Percentiles rank a stretch among this genome's conserved stretches.
phyloP scores from a whole-genome alignment of 2,888 invertebrate genomes.

The Dysmachus trigonus region DNA sequence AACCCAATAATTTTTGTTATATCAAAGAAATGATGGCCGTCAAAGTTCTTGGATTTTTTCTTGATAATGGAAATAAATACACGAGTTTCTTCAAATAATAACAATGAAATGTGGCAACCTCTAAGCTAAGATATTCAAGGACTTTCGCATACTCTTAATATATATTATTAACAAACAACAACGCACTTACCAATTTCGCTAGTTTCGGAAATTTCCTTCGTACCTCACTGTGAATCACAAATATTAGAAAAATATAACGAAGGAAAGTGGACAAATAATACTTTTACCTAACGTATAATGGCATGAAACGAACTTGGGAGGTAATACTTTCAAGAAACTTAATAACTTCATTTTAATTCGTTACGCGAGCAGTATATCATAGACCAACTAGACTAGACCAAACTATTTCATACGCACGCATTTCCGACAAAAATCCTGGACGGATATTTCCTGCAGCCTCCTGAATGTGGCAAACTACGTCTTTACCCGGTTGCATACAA shows the following conservation, averaged over 20 bases:
- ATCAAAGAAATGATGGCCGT: too few species aligned
- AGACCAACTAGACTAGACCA: too few species aligned
- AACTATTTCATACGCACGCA: too few species aligned
- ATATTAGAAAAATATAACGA: neutral
- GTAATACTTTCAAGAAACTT: neutral
- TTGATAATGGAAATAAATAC: too few species aligned
- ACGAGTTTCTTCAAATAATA: too few species aligned
- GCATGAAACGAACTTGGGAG: neutral
- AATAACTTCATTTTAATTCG: neutral
- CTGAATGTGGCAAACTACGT: too few species aligned
- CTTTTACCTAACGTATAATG: neutral
- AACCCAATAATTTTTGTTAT: too few species aligned
- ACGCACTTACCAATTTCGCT: slow-evolving; percentile 78
- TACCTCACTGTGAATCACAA: slow-evolving; percentile 76
- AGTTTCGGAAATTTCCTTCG: slow-evolving; percentile 90
- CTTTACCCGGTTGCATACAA: too few species aligned
- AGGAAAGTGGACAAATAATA: neutral
- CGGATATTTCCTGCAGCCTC: too few species aligned
- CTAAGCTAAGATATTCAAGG: neutral
- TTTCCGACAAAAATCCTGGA: too few species aligned
- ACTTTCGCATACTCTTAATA: neutral
- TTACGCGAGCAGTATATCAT: neutral
- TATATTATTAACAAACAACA: neutral
- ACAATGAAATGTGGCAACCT: too few species aligned
- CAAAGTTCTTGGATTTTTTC: too few species aligned